Conservation (phyloP, 2,797 vertebrate genomes). For the Gouania willdenowi region DNA sequence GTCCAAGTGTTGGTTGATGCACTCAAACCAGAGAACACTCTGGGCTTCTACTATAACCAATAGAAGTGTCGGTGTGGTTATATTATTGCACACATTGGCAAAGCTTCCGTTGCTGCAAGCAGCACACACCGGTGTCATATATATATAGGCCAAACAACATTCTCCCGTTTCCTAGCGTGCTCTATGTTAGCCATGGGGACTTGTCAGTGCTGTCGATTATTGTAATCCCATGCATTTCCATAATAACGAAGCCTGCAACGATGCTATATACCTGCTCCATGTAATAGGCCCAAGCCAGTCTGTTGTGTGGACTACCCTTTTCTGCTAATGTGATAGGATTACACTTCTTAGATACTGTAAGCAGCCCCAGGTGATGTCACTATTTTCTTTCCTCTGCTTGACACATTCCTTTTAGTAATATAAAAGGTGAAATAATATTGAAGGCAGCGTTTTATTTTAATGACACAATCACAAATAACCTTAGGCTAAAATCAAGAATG, state of each 20-base stretch:
- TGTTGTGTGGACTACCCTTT: conserved; percentile 48
- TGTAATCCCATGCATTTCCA: conserved; percentile 6
- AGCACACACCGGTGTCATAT: not conserved
- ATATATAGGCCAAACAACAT: conserved; percentile 47
- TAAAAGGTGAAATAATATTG: not conserved
- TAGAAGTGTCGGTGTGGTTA: not conserved
- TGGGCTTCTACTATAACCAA: not conserved
- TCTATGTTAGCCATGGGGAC: not conserved
- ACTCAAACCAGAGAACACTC: conserved; percentile 30
- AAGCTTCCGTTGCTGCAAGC: not conserved
- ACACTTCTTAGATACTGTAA: conserved; percentile 21
- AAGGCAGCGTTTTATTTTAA: too few species aligned
- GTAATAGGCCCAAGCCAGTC: conserved; percentile 39
- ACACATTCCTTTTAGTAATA: not conserved
- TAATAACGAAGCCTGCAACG: too few species aligned
- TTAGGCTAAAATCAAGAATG: too few species aligned
- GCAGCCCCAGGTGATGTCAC: conserved; percentile 13
- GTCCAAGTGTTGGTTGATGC: conserved; percentile 37
- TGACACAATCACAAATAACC: too few species aligned
- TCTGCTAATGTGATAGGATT: conserved; percentile 52
- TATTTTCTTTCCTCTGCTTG: not conserved
- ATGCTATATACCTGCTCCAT: conserved; percentile 48
- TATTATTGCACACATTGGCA: not conserved
- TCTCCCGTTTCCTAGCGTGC: conserved; percentile 2
- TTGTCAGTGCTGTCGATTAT: conserved; percentile 2